Conservation (phyloP, 2,888 invertebrate genomes). For the Melinopterus prodromus region DNA sequence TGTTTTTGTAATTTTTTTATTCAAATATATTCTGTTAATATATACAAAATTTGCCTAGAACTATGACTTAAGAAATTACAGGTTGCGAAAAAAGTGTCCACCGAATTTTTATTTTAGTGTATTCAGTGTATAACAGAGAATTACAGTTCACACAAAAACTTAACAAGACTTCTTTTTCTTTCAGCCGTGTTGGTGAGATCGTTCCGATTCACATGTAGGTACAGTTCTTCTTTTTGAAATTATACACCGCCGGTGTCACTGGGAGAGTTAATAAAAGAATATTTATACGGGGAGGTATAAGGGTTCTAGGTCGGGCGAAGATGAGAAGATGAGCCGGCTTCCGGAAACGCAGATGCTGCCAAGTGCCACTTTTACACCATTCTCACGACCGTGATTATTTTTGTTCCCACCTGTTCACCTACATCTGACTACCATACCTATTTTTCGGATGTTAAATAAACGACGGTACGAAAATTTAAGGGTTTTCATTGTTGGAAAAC, state of each 20-base stretch:
- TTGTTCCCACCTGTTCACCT: neutral
- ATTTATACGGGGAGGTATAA: neutral
- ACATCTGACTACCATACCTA: too few relatives aligned
- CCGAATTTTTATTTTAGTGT: too few relatives aligned
- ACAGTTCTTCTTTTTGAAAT: neutral
- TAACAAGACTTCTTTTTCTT: neutral
- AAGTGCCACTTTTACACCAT: neutral
- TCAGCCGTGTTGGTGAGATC: neutral
- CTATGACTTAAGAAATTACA: too few relatives aligned
- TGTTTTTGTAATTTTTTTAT: too few relatives aligned
- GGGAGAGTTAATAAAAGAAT: neutral
- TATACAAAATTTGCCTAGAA: too few relatives aligned
- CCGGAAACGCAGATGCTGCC: slow-evolving; percentile 4
- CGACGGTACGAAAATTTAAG: too few relatives aligned
- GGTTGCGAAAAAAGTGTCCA: too few relatives aligned
- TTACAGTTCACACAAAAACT: too few relatives aligned
- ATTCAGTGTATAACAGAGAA: too few relatives aligned
- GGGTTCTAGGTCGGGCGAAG: neutral
- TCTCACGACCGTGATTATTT: neutral
- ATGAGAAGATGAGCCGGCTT: neutral
- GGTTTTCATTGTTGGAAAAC: too few relatives aligned
- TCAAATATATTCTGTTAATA: too few relatives aligned
- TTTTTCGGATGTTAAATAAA: too few relatives aligned
- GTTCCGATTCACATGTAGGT: neutral
- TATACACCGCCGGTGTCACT: neutral